Conservation (phyloP, 2,797 vertebrate genomes). For the Acrocephalus scirpaceus region DNA sequence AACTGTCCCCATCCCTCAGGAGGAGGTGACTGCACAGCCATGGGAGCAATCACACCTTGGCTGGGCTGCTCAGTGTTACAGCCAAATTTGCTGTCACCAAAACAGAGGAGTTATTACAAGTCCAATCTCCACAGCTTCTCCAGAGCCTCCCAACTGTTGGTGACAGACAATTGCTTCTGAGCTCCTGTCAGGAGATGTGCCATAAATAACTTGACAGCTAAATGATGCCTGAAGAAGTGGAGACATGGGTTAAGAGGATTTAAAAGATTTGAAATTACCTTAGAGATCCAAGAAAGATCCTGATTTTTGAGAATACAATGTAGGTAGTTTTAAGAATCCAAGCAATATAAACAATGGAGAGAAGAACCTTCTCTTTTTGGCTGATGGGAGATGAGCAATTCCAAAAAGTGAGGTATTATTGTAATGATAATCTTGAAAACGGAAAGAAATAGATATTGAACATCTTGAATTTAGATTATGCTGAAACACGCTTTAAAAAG, state of each 20-base stretch:
- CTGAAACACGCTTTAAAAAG: background rate
- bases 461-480: background rate
- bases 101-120: background rate
- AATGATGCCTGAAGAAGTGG: background rate
- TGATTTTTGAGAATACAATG: background rate
- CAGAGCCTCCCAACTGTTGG: background rate
- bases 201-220: background rate
- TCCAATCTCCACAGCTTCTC: background rate
- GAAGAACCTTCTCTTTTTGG: background rate
- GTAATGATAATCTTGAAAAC: background rate
- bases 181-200: background rate
- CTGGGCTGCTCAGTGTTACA: background rate
- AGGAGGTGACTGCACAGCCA: background rate
- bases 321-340: background rate
- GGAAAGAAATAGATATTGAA: background rate
- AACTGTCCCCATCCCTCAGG: rapidly evolving
- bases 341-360: background rate
- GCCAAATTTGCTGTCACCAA: background rate
- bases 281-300: background rate
- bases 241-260: background rate
- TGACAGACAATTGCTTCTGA: background rate
- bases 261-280: background rate
- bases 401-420: background rate
- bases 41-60: background rate
- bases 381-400: background rate